A percentile compares a stretch with the other conserved stretches of the same genome.
phyloP scores from a whole-genome alignment of 1,140 invertebrate species.

The Drosophila teissieri region DNA sequence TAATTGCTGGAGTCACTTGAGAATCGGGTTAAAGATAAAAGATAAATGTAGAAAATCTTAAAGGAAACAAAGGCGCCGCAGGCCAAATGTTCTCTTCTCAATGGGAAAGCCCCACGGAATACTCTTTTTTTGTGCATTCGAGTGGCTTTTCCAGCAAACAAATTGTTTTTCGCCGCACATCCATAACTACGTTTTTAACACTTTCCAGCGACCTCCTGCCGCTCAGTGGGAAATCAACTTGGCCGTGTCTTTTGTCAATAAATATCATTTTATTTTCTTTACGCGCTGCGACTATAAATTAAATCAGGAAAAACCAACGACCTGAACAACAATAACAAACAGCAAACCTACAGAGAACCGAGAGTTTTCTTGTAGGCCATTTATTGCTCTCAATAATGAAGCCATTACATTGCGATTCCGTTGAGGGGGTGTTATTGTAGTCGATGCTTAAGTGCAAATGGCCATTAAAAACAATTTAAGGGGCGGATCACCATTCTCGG shows the following conservation, averaged over 20 bases:
- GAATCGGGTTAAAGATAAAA: slow-evolving; percentile 35
- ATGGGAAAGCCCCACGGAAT: slow-evolving; percentile 39
- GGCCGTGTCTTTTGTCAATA: slow-evolving; percentile 53
- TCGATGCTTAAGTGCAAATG: slow-evolving; percentile 73
- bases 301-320: slow-evolving; percentile 45
- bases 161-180: slow-evolving; percentile 54
- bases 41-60: slow-evolving; percentile 23
- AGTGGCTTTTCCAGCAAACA: slow-evolving; percentile 54
- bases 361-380: slow-evolving; percentile 55
- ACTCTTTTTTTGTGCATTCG: slow-evolving; percentile 15
- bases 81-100: slow-evolving; percentile 44
- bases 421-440: slow-evolving; percentile 28
- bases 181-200: slow-evolving; percentile 77
- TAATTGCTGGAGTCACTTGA: slow-evolving; percentile 67
- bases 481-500: slow-evolving; percentile 49
- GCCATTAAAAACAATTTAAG: slow-evolving; percentile 82
- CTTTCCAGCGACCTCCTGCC: slow-evolving; percentile 48
- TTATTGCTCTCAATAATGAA: slow-evolving; percentile 70
- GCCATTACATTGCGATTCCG: slow-evolving; percentile 55
- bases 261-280: slow-evolving; percentile 72
- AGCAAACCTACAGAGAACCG: slow-evolving; percentile 41
- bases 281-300: slow-evolving; percentile 69
- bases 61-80: slow-evolving; percentile 61
- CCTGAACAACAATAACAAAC: slow-evolving; percentile 53
- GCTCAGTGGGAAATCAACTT: slow-evolving; percentile 8